Base-by-base conservation (phyloP, 2,797 vertebrate species). In the Alosa sapidissima region DNA sequence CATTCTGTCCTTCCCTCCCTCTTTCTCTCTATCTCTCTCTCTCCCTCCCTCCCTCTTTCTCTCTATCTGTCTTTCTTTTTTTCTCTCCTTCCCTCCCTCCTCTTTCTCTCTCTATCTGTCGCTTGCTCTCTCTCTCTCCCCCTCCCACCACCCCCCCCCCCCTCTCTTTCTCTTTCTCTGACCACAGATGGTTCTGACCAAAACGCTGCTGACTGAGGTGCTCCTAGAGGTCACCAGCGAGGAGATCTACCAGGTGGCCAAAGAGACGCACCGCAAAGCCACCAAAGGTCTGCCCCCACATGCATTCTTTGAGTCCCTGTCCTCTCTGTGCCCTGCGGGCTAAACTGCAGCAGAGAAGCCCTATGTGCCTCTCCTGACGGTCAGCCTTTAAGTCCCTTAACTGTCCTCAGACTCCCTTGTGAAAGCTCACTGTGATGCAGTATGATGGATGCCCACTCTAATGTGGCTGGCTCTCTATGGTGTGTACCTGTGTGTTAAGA, bases 161-260 rank as follows among this genome's bases (percentile, higher is more conserved):
- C 19, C 3, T 19, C n/a, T 58, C 58, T 21, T 6, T 8, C 21
- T 60, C 1, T n/a, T 2, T 60, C 2, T 60, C 19, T n/a, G 5
- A 28, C 24, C 88, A 11, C 84, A 99, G 98, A 99, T 99, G 96
- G 86, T 98, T 84, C 91, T 99, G 94, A 99, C 98, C 87, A 99
- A 99, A 96, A 99, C 96, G 54, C 94, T 99, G 87, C 95, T 99
- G 91, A 99, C 98, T 4, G 98, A 99, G 93, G 98, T 99, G 92
- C 96, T 99, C 48, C 95, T 99, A 1, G 98, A 99, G 92, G 98
- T 99, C 86, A 99, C 98, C 81, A 99, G 98, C 90, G 98, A 99
- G 93, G 98, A 99, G 93, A 99, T 99, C 91, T 95, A 95, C 91
- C 96, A 97, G 0, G 94, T 99, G 89, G 97, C 98, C 92, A 97